Conservation (phyloP, 2,888 invertebrate genomes). For the Priocnemis perturbator region DNA sequence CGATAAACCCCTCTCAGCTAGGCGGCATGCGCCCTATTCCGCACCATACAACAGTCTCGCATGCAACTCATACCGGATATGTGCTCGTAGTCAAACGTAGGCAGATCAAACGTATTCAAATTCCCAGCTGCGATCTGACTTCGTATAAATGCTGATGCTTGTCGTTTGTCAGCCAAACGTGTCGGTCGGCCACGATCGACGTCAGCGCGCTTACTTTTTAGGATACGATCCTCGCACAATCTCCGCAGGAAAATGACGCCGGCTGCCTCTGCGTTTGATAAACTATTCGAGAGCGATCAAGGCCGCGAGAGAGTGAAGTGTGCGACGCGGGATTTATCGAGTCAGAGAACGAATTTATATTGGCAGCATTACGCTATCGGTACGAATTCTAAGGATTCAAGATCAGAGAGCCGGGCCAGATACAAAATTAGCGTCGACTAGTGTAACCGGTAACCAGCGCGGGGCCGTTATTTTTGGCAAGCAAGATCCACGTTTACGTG, state of each 20-base stretch:
- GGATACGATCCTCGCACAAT: neutral
- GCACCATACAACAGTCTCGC: conserved; percentile 59
- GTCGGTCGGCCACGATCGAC: neutral
- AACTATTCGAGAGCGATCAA: neutral
- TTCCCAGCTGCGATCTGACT: neutral
- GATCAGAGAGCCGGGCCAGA: too few relatives aligned
- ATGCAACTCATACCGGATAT: conserved; percentile 5
- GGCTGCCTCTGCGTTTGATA: neutral
- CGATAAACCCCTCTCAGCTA: neutral
- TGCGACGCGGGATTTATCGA: neutral
- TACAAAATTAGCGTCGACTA: too few relatives aligned
- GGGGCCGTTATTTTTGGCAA: too few relatives aligned
- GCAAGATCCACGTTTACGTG: neutral
- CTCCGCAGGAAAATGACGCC: neutral
- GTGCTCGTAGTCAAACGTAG: conserved; percentile 1
- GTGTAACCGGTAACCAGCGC: too few relatives aligned
- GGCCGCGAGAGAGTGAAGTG: neutral
- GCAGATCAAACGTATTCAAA: conserved; percentile 15
- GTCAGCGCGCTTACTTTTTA: neutral
- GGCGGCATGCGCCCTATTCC: conserved; percentile 56
- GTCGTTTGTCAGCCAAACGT: conserved; percentile 11
- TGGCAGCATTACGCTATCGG: too few relatives aligned
- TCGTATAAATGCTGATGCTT: neutral
- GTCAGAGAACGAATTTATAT: neutral
- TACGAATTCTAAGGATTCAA: neutral